phyloP scores from a whole-genome alignment of 2,113 vertebrate species.

The Lycaon pictus region DNA sequence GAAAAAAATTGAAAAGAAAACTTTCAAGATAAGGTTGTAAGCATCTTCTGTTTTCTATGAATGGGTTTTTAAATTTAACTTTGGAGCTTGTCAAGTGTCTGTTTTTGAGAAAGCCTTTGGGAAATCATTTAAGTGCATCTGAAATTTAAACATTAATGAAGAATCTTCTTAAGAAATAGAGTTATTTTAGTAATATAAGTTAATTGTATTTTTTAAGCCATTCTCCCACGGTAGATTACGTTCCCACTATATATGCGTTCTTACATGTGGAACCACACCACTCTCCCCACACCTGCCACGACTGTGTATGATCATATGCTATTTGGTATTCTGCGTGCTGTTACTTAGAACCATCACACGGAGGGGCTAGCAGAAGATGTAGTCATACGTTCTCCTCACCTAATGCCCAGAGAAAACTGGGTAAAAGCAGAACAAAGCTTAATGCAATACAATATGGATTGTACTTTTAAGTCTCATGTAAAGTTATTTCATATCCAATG shows the following conservation, averaged over 20 bases:
- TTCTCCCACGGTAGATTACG: neutral
- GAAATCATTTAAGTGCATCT: neutral
- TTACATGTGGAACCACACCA: neutral
- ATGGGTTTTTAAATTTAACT: neutral
- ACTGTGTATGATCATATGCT: neutral
- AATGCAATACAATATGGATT: neutral
- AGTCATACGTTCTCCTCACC: neutral
- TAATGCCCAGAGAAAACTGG: neutral
- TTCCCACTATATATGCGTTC: neutral
- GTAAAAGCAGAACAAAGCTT: neutral
- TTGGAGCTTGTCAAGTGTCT: neutral
- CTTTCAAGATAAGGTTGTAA: neutral
- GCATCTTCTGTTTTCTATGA: neutral
- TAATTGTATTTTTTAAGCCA: neutral
- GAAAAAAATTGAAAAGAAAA: neutral
- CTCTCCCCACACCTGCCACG: neutral
- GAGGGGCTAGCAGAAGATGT: neutral
- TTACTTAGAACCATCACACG: neutral
- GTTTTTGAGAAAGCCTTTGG: neutral
- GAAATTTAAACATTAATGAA: conserved; percentile 4
- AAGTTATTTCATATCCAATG: neutral
- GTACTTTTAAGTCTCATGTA: neutral
- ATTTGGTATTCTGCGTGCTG: neutral
- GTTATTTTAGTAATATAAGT: neutral
- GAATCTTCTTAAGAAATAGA: neutral